A percentile compares a stretch with the other conserved stretches of the same genome.
Evolutionary conservation across 2,888 invertebrate genomes (phyloP).

Genomic region (Brachynemurus nebulosus): DNA sequence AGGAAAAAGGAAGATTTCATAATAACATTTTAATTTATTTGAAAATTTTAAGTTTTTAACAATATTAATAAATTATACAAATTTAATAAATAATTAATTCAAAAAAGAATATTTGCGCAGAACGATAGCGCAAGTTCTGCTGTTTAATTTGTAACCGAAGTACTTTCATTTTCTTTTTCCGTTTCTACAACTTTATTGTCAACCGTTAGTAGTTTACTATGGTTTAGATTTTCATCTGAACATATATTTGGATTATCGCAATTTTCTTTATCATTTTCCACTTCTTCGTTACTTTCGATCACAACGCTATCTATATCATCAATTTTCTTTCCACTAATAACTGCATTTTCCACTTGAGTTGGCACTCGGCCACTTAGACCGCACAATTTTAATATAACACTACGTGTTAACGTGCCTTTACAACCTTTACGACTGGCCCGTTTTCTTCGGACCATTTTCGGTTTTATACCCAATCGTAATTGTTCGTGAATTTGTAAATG

Average conservation of each 20-base stretch:
- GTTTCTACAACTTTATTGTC: too few relatives aligned
- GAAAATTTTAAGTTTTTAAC: too few relatives aligned
- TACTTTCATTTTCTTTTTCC: too few relatives aligned
- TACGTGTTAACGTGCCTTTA: conserved; percentile 13
- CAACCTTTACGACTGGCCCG: conserved; percentile 15
- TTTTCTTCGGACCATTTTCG: conserved; percentile 2
- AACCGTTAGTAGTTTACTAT: too few relatives aligned
- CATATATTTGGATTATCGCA: not conserved
- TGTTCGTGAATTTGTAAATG: not conserved
- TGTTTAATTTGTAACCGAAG: too few relatives aligned
- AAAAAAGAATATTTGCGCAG: too few relatives aligned
- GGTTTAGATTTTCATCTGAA: too few relatives aligned
- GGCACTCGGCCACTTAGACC: conserved; percentile 11
- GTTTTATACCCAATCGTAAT: not conserved
- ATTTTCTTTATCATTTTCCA: not conserved
- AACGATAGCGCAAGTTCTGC: too few relatives aligned
- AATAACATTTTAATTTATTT: too few relatives aligned
- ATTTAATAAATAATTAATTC: too few relatives aligned
- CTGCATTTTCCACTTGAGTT: conserved; percentile 11
- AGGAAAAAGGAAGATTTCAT: too few relatives aligned
- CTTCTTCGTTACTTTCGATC: not conserved
- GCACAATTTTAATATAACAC: conserved; percentile 14
- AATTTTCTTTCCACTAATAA: conserved; percentile 13
- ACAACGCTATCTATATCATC: not conserved
- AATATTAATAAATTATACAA: too few relatives aligned